Percentiles rank a stretch among this genome's conserved stretches.
These are phyloP conservation scores for Liasis olivaceus DNA, from an alignment of 2,797 vertebrate species.

Conservation along the genomic window DNA sequence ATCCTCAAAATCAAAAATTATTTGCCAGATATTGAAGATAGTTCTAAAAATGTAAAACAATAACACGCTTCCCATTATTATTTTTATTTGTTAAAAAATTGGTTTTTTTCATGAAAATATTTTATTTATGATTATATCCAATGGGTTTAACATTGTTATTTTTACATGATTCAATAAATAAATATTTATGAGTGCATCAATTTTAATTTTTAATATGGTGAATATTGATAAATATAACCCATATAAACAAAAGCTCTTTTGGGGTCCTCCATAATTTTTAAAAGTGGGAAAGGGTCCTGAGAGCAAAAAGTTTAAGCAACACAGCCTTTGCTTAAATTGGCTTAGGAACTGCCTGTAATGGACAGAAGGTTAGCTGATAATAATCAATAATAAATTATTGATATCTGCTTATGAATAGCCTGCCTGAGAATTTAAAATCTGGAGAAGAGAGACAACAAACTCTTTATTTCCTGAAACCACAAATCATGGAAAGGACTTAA, in stretches of 20 bases:
- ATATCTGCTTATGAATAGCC: not conserved
- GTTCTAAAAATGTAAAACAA: not conserved
- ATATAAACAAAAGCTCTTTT: not conserved
- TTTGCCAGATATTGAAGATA: not conserved
- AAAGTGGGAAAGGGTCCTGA: not conserved
- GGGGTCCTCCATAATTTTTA: not conserved
- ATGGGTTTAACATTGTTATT: not conserved
- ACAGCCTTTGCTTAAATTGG: not conserved
- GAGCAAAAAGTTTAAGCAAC: not conserved
- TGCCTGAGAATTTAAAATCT: not conserved
- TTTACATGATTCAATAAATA: not conserved
- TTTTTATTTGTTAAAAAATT: not conserved
- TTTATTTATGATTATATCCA: not conserved
- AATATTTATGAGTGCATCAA: not conserved
- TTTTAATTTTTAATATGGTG: not conserved
- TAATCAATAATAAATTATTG: no score
- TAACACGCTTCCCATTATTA: not conserved
- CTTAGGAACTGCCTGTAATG: not conserved
- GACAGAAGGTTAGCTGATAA: no score
- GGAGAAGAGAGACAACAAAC: not conserved
- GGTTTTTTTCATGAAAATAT: not conserved
- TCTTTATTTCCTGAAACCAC: not conserved
- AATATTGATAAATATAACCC: not conserved
- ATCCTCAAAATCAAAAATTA: not conserved
- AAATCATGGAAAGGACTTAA: not conserved